Conservation (phyloP, 2,113 vertebrate genomes). For the Anser brachyrhynchus region DNA sequence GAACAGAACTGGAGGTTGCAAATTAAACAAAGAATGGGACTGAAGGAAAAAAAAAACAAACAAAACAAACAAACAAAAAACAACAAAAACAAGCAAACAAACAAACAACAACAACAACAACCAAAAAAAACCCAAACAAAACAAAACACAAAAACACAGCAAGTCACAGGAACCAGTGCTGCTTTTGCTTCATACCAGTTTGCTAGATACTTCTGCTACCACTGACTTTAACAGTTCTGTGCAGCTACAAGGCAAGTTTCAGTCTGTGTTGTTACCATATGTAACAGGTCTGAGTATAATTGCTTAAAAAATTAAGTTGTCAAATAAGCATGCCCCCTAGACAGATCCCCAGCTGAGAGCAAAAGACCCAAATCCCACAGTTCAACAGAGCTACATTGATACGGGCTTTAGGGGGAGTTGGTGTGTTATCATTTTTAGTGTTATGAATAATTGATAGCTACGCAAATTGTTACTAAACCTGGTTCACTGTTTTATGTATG, state of each 20-base stretch:
- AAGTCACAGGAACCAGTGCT: background rate
- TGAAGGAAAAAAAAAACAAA: background rate
- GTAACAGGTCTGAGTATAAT: background rate
- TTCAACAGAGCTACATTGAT: background rate
- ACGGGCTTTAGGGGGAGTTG: background rate
- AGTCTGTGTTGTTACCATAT: background rate
- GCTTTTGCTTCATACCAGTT: background rate
- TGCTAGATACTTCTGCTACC: background rate
- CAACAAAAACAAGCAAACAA: no score
- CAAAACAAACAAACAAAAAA: background rate
- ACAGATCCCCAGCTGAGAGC: background rate
- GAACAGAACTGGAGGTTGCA: slow-evolving; percentile 3
- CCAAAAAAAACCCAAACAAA: background rate
- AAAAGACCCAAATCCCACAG: background rate
- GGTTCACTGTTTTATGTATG: background rate
- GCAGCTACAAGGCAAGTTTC: background rate
- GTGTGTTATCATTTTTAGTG: background rate
- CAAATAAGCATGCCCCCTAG: background rate
- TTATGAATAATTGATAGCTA: background rate
- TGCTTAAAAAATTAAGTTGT: background rate
- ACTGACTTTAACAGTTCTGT: background rate
- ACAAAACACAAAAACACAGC: background rate
- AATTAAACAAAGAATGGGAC: slow-evolving; percentile 40
- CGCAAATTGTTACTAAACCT: background rate
- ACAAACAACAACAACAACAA: background rate